A percentile compares a stretch with the other conserved stretches of the same genome.
Conservation (phyloP, 2,797 vertebrate species). For the Hafferia zeledoni region DNA sequence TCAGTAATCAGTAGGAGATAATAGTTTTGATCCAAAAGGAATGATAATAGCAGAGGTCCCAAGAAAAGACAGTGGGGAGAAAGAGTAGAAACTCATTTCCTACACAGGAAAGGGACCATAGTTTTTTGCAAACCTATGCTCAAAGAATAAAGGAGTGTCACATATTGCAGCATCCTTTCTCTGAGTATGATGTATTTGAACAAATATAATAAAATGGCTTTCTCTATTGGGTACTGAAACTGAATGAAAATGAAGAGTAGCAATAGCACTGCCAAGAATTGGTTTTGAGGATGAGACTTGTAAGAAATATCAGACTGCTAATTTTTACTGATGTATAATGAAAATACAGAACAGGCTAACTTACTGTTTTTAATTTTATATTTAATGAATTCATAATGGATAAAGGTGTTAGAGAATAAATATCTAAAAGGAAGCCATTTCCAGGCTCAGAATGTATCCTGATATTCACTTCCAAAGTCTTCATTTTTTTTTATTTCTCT, state of each 20-base stretch:
- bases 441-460: neutral
- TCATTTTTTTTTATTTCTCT: neutral
- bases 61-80: neutral
- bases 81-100: neutral
- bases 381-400: neutral
- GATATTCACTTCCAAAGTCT: neutral
- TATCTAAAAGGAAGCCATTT: neutral
- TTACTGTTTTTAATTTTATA: neutral
- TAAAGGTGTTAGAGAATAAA: neutral
- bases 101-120: neutral
- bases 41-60: neutral
- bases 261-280: neutral
- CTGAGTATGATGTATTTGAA: neutral
- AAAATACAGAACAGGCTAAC: neutral
- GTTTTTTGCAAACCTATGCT: neutral
- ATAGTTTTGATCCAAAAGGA: neutral
- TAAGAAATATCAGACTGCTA: neutral
- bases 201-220: neutral
- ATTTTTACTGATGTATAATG: neutral
- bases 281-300: neutral
- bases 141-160: neutral
- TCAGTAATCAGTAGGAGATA: neutral
- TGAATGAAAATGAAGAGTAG: neutral
- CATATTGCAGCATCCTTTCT: neutral
- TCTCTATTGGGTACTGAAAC: neutral